Percentiles rank a stretch among this genome's conserved stretches.
Evolutionary conservation across 2,888 invertebrate genomes (phyloP).

Genomic region (Trichopoda pennipes): DNA sequence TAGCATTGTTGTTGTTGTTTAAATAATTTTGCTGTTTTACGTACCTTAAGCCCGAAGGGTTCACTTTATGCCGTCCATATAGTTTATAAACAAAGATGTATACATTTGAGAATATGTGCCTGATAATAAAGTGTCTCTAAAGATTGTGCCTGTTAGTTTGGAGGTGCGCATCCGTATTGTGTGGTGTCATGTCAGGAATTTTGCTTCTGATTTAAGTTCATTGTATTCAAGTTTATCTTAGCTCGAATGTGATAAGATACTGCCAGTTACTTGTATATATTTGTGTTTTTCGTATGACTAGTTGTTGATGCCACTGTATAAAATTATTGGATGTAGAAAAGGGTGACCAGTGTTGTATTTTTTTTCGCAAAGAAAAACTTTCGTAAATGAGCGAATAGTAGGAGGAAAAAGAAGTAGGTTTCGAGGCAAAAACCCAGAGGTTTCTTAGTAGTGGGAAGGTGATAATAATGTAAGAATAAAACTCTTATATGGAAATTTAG

Average conservation of each 20-base stretch:
- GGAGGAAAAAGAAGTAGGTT: too few species aligned
- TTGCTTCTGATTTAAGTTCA: slow-evolving; percentile 61
- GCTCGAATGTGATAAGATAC: slow-evolving; percentile 55
- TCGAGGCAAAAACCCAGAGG: too few species aligned
- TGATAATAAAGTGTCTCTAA: slow-evolving; percentile 40
- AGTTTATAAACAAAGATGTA: background rate
- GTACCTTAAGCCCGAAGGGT: slow-evolving; percentile 36
- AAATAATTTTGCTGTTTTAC: slow-evolving; percentile 7
- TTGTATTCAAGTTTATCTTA: slow-evolving; percentile 56
- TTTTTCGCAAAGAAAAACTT: too few species aligned
- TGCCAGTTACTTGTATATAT: slow-evolving; percentile 30
- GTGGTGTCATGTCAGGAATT: slow-evolving; percentile 63
- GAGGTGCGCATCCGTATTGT: slow-evolving; percentile 45
- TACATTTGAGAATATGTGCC: slow-evolving; percentile 2
- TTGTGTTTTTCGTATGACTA: slow-evolving; percentile 15
- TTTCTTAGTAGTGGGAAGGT: too few species aligned
- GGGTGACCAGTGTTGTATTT: slow-evolving; percentile 23
- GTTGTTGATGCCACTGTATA: slow-evolving; percentile 30
- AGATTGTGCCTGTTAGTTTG: slow-evolving; percentile 20
- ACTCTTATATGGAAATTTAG: too few species aligned
- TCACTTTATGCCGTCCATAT: background rate
- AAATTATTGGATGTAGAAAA: background rate
- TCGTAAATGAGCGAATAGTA: too few species aligned
- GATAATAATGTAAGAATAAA: too few species aligned
- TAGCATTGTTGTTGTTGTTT: slow-evolving; percentile 6